A percentile compares a stretch with the other conserved stretches of the same genome.
Conservation (phyloP, 2,888 invertebrate species). For the Cephus pygmeus region DNA sequence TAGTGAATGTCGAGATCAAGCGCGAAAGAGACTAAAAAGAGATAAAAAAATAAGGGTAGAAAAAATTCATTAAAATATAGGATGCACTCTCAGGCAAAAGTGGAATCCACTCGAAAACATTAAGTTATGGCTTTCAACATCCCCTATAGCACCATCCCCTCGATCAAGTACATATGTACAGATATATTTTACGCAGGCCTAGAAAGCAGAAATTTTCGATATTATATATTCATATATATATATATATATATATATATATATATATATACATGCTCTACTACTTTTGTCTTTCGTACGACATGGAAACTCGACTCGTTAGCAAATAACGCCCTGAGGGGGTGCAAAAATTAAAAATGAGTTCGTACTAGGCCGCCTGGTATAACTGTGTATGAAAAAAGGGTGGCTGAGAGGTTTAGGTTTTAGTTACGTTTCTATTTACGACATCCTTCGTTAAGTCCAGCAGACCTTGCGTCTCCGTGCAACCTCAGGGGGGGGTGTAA, state of each 20-base stretch:
- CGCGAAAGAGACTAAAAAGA: neutral
- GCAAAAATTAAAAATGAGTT: neutral
- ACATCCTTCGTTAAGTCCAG: slow-evolving; percentile 40
- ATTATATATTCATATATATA: no score
- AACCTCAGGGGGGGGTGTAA: neutral
- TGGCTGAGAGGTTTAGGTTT: slow-evolving; percentile 35
- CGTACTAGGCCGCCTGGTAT: neutral
- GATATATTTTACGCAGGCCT: neutral
- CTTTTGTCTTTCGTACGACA: no score
- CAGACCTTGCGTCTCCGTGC: neutral
- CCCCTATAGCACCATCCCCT: neutral
- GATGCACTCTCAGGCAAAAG: neutral
- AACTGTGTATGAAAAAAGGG: slow-evolving; percentile 20
- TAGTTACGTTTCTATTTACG: slow-evolving; percentile 44
- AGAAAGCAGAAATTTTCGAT: neutral
- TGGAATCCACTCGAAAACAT: neutral
- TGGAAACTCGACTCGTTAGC: neutral
- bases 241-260: neutral
- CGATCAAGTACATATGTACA: neutral
- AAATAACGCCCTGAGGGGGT: neutral
- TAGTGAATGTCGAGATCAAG: slow-evolving; percentile 1
- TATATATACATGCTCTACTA: no score
- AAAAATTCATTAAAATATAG: neutral
- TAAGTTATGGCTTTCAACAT: neutral
- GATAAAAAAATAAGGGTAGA: neutral